phyloP scores from a whole-genome alignment of 2,888 invertebrate genomes.

The Parapristionchus giblindavisi region DNA sequence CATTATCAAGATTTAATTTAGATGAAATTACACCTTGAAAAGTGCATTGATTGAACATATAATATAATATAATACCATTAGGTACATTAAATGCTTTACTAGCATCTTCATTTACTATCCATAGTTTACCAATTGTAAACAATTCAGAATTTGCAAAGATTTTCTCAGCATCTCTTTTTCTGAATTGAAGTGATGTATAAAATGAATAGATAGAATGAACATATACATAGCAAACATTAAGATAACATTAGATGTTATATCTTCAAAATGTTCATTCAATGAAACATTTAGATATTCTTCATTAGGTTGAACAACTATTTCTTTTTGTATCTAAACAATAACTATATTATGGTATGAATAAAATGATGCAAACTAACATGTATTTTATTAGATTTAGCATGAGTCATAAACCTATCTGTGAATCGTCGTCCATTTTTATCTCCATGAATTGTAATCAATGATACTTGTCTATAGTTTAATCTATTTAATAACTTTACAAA shows the following conservation, averaged over 20 bases:
- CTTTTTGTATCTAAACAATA: slow-evolving; percentile 58
- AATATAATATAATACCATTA: slow-evolving; percentile 40
- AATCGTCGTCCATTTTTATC: slow-evolving; percentile 33
- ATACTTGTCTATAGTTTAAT: slow-evolving; percentile 81
- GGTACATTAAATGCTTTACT: slow-evolving; percentile 60
- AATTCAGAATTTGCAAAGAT: slow-evolving; percentile 51
- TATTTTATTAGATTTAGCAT: slow-evolving; percentile 41
- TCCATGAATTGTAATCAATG: slow-evolving; percentile 40
- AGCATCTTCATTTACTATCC: slow-evolving; percentile 65
- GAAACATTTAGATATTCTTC: slow-evolving; percentile 45
- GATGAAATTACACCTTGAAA: slow-evolving; percentile 29
- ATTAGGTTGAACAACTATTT: slow-evolving; percentile 56
- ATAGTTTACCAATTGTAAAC: slow-evolving; percentile 56
- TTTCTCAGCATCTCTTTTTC: slow-evolving; percentile 53
- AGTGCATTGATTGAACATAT: too few species aligned
- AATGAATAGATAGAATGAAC: not conserved
- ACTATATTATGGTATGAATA: not conserved
- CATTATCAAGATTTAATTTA: slow-evolving; percentile 20
- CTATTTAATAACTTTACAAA: slow-evolving; percentile 93
- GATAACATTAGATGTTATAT: slow-evolving; percentile 65
- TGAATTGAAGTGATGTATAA: slow-evolving; percentile 34
- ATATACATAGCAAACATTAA: slow-evolving; percentile 61
- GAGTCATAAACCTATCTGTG: not conserved
- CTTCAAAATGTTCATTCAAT: slow-evolving; percentile 55
- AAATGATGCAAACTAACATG: slow-evolving; percentile 39